Percentiles rank a stretch among this genome's conserved stretches.
Conservation (phyloP, 92 coral and sea anemone genomes). For the Paragorgia papillata region DNA sequence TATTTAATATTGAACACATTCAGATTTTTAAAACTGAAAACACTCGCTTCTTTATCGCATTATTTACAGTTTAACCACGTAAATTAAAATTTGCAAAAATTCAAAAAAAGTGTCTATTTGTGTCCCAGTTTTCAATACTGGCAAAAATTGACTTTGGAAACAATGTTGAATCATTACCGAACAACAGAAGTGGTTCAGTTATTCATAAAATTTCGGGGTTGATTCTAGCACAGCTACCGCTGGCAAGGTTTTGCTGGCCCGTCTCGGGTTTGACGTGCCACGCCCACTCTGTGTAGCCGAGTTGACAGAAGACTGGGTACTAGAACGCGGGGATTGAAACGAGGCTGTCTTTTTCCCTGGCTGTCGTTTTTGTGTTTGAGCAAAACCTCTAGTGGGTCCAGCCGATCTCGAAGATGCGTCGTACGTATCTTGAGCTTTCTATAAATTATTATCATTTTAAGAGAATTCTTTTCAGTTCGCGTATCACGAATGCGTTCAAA, state of each 20-base stretch:
- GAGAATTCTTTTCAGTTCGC: too few relatives aligned
- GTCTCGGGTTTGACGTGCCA: background rate
- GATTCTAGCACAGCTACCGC: constrained; percentile 27
- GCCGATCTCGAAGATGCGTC: background rate
- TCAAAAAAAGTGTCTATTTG: too few relatives aligned
- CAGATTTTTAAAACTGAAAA: too few relatives aligned
- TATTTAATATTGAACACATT: too few relatives aligned
- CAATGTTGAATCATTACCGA: too few relatives aligned
- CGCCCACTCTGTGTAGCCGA: background rate
- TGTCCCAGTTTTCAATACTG: too few relatives aligned
- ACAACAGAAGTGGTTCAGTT: too few relatives aligned
- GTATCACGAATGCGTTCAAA: too few relatives aligned
- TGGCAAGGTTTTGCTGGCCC: background rate
- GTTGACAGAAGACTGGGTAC: background rate
- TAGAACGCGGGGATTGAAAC: constrained; percentile 2
- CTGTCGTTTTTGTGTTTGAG: background rate
- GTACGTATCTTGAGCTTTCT: background rate
- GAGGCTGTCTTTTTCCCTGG: background rate
- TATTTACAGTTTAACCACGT: too few relatives aligned
- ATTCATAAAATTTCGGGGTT: constrained; percentile 13
- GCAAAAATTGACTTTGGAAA: too few relatives aligned
- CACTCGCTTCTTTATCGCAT: background rate
- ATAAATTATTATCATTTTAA: background rate
- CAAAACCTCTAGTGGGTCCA: background rate
- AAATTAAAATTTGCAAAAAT: too few relatives aligned